Evolutionary conservation across 1,140 invertebrate genomes (phyloP), one percentile per base, ranked within the genome.

Genomic region (Chionoecetes opilio): DNA sequence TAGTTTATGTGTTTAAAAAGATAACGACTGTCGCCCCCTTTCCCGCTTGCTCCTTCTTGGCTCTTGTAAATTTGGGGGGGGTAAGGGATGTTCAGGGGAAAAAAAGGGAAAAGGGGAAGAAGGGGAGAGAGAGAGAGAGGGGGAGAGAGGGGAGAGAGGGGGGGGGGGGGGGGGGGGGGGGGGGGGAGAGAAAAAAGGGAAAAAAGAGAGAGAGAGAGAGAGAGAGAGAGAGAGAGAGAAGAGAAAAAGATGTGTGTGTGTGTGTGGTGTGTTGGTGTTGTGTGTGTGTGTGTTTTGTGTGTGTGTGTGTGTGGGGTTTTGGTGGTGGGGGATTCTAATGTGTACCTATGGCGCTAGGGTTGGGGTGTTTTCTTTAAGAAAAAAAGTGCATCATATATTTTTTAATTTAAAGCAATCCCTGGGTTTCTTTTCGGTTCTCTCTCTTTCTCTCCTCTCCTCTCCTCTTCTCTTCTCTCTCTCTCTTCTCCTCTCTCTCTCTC

Each of bases 401-500:
- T n/a, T n/a, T n/a, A n/a, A n/a, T n/a, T n/a, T n/a, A n/a, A n/a
- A n/a, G n/a, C n/a, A n/a, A n/a, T n/a, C n/a, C n/a, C n/a, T n/a
- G n/a, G n/a, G n/a, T n/a, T 84, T 84, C 3, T 34, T 84, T 84
- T 84, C 5, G 3, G 82, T 84, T 84, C 9, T 11, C 26, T 2
- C 26, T 84, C 5, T 84, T 29, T 17, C 3, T 84, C 29, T 3
- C n/a, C 82, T 34, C n/a, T 34, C 32, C 32, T 34, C n/a, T 84
- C 82, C 26, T n/a, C 26, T n/a, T 84, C 32, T 34, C n/a, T 34
- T n/a, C 82, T 31, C 82, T 34, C 32, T 84, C 82, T 84, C 82
- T 84, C 82, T 84, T n/a, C 29, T n/a, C 29, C 82, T 84, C 82
- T 84, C 82, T 84, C 3, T 82, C 82, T 82, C 82, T 82, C 82